Base-by-base conservation (phyloP, 2,888 invertebrate species). In the Xiphydria camelus region DNA sequence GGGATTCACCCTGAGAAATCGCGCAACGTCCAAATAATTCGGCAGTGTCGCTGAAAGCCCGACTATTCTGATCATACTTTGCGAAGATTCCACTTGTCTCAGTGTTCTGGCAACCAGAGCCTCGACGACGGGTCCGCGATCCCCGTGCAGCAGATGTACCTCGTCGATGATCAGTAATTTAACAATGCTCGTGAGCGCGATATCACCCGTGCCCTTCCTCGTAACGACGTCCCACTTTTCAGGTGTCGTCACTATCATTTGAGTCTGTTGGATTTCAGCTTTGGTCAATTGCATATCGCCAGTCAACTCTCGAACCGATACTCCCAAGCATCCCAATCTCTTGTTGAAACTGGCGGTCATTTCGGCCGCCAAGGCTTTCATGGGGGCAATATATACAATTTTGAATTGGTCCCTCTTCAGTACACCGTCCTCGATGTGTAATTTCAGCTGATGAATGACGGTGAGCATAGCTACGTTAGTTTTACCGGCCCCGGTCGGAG, bases 221-320 rank as follows among this genome's bases (percentile, higher is more conserved):
- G 98, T 98, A 1, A 99, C 94, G 4, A 99, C 96, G 74, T 99
- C 99, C 98, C 99, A 99, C 68, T 99, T 99, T 77, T 99, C 99
- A 0, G 99, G 99, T 0, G 99, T 99, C 1, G 97, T 94, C 1
- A 99, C 93, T 34, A 99, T 82, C 88, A 99, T 95, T 78, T 98
- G 97, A 0, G 99, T 99, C 66, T 93, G 88, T 33, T 88, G 84
- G 47, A 99, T 94, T 77, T 99, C 98, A 3, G 85, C 80, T 75
- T 95, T 95, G 0, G 94, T 93, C 12, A 99, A 78, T 62, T 96
- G 94, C 92, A 98, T 99, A 73, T 99, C 99, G 10, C 99, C 99
- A 0, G 99, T 99, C 55, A 97, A 77, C 75, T 99, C 99, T 40
- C 88, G 82, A 0, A 99, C 98, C 0, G 78, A 69, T 18, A 99